Conservation (phyloP, 1,140 invertebrate species). For the Danaus melanippus region DNA sequence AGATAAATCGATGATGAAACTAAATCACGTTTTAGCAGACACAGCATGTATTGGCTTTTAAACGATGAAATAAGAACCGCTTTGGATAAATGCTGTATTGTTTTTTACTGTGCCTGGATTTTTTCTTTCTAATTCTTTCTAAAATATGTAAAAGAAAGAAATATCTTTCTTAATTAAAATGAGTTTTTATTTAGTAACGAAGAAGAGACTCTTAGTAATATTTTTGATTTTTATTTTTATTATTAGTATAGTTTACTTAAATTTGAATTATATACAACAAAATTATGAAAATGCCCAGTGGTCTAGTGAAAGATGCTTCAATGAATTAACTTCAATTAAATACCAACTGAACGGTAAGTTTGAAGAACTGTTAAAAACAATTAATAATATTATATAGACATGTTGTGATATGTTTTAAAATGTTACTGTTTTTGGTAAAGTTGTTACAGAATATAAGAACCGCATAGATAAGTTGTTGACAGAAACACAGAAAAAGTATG, state of each 20-base stretch:
- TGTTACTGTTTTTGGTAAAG: conserved; percentile 28
- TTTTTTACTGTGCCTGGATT: too few species aligned
- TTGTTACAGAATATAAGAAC: conserved; percentile 57
- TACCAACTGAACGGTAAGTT: conserved; percentile 52
- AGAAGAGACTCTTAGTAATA: conserved; percentile 25
- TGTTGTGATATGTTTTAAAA: background rate
- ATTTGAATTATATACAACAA: conserved; percentile 43
- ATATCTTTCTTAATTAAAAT: conserved; percentile 12
- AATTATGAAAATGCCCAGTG: conserved; percentile 30
- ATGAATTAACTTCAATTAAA: conserved; percentile 51
- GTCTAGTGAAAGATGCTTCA: conserved; percentile 40
- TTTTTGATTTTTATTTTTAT: conserved; percentile 24
- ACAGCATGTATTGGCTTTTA: too few species aligned
- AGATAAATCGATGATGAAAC: too few species aligned
- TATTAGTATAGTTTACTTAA: conserved; percentile 34
- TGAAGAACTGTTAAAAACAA: background rate
- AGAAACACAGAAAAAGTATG: conserved; percentile 43
- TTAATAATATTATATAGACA: background rate
- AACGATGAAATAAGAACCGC: too few species aligned
- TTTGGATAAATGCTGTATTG: too few species aligned
- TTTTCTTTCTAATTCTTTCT: too few species aligned
- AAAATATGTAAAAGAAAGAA: too few species aligned
- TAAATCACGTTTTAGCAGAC: too few species aligned
- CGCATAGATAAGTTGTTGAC: conserved; percentile 48
- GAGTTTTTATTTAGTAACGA: conserved; percentile 23